Evolutionary conservation across 2,113 vertebrate species (phyloP).

Genomic region (Macaca mulatta): DNA sequence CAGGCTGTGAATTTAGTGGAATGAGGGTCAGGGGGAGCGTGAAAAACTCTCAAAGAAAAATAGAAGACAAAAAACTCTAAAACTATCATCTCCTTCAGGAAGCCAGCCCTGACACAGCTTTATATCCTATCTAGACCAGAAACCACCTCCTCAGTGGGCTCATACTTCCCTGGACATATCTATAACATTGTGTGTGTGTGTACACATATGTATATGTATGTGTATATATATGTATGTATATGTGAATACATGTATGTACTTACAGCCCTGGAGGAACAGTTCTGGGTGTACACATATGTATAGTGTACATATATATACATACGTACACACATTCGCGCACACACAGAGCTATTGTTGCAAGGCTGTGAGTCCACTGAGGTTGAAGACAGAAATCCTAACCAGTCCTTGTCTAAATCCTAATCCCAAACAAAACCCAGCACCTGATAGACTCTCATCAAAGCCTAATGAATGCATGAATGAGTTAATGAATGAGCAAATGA

Average conservation of each 20-base stretch:
- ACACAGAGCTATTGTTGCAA: not conserved
- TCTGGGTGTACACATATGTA: not conserved
- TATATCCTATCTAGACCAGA: not conserved
- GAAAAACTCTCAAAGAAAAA: not conserved
- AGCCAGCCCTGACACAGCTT: not conserved
- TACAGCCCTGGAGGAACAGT: no score
- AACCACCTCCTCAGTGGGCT: not conserved
- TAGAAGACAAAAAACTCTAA: not conserved
- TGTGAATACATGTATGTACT: no score
- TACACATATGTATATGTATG: no score
- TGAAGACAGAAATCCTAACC: not conserved
- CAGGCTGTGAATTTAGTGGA: not conserved
- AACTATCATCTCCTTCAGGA: not conserved
- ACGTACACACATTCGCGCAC: fast-evolving
- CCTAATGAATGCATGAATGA: not conserved
- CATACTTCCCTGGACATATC: not conserved
- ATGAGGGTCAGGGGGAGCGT: no score
- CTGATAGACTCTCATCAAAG: not conserved
- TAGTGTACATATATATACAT: not conserved
- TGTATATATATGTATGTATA: not conserved
- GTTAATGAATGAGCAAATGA: not conserved
- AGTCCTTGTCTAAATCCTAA: not conserved
- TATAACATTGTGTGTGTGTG: not conserved
- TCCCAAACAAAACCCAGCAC: not conserved
- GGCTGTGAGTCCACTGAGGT: not conserved